phyloP scores from a whole-genome alignment of 1,140 invertebrate genomes.

The Mylabris phalerata region DNA sequence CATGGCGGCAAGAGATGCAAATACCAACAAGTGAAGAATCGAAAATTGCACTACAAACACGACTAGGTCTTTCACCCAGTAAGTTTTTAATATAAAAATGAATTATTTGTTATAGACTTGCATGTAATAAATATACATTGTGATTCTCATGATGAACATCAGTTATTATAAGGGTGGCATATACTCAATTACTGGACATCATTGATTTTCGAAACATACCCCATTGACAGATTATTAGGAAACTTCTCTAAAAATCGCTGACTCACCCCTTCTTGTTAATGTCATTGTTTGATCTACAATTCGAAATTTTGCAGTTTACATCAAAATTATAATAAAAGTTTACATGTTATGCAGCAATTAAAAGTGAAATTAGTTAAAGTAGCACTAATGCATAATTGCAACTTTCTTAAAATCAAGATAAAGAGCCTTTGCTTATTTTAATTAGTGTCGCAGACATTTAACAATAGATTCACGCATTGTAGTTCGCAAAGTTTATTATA shows the following conservation, averaged over 20 bases:
- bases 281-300: slow-evolving; percentile 21
- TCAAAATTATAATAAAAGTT: too few species aligned
- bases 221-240: slow-evolving; percentile 38
- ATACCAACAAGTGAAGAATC: slow-evolving; percentile 38
- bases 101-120: neutral
- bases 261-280: slow-evolving; percentile 36
- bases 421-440: too few species aligned
- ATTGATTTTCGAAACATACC: slow-evolving; percentile 29
- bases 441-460: too few species aligned
- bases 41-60: slow-evolving; percentile 40
- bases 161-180: neutral
- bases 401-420: too few species aligned
- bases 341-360: too few species aligned
- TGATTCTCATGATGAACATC: slow-evolving; percentile 6
- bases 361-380: too few species aligned
- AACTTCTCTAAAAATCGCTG: slow-evolving; percentile 29
- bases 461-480: too few species aligned
- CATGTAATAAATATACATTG: neutral
- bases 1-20: slow-evolving; percentile 40
- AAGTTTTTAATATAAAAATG: slow-evolving; percentile 12
- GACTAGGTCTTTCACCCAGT: slow-evolving; percentile 41
- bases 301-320: too few species aligned
- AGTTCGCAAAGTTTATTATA: too few species aligned
- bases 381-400: too few species aligned
- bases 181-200: slow-evolving; percentile 23